Percentiles rank a stretch among this genome's conserved stretches.
phyloP scores from a whole-genome alignment of 1,140 invertebrate genomes.

The Harlomillsia oculata region DNA sequence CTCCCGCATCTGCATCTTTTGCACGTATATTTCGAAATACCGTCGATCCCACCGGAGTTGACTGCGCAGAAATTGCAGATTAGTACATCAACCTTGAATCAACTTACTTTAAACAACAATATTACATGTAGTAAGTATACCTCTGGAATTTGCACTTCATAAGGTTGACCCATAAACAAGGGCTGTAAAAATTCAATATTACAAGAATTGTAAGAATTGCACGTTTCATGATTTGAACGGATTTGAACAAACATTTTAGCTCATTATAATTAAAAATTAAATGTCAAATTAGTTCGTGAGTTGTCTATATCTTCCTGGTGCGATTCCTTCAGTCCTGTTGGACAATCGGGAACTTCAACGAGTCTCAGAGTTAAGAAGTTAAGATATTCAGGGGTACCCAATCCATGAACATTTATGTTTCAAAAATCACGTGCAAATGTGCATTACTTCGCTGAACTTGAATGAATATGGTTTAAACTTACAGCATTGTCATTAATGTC shows the following conservation, averaged over 20 bases:
- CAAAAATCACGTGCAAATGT: background rate
- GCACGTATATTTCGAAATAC: slow-evolving; percentile 76
- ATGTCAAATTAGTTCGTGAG: too few species aligned
- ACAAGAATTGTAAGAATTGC: background rate
- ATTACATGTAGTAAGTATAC: slow-evolving; percentile 43
- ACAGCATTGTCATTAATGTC: slow-evolving; percentile 77
- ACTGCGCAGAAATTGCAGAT: slow-evolving; percentile 44
- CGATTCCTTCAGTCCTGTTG: too few species aligned
- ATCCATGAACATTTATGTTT: too few species aligned
- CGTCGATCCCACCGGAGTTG: slow-evolving; percentile 74
- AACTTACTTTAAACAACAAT: background rate
- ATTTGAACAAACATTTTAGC: too few species aligned
- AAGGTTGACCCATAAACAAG: slow-evolving; percentile 66
- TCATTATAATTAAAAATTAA: too few species aligned
- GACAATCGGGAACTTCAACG: too few species aligned
- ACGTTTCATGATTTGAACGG: too few species aligned
- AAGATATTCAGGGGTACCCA: too few species aligned
- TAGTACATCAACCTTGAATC: background rate
- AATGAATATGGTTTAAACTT: slow-evolving; percentile 32
- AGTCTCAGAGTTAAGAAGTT: too few species aligned
- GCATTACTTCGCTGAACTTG: background rate
- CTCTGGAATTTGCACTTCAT: slow-evolving; percentile 75
- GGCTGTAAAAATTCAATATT: slow-evolving; percentile 38
- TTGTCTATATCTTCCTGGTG: too few species aligned
- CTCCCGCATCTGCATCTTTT: slow-evolving; percentile 70